These are phyloP conservation scores for Hybognathus amarus DNA, from an alignment of 2,797 vertebrate species.

Conservation along the genomic window DNA sequence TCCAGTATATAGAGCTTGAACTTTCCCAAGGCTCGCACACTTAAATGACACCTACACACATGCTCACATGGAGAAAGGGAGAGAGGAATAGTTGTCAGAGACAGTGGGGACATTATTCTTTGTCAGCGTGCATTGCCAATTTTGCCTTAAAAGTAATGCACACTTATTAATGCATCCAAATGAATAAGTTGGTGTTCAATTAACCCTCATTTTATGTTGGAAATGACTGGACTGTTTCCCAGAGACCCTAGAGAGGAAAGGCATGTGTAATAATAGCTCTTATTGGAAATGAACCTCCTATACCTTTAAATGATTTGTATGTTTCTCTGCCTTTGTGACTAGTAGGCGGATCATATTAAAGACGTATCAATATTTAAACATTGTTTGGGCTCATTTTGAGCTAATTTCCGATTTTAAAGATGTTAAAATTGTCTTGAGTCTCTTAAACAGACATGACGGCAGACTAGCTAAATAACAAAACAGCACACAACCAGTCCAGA, in stretches of 20 bases:
- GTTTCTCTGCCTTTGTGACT: background rate
- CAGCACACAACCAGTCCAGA: conserved; percentile 11
- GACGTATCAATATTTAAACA: background rate
- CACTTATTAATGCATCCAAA: background rate
- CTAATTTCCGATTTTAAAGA: background rate
- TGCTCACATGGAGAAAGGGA: conserved; percentile 11
- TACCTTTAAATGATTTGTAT: background rate
- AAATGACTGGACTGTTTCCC: background rate
- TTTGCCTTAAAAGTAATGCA: conserved; percentile 10
- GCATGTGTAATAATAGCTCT: background rate
- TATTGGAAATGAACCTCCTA: background rate
- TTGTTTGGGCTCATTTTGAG: background rate
- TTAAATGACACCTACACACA: conserved; percentile 37
- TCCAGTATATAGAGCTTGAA: conserved; percentile 60
- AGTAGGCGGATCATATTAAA: background rate
- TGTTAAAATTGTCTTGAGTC: background rate
- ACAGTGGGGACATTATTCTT: conserved; percentile 30
- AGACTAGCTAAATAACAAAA: conserved; percentile 18
- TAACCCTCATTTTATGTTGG: background rate
- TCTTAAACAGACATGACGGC: background rate
- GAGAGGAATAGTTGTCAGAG: conserved; percentile 4
- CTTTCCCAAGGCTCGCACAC: conserved; percentile 59
- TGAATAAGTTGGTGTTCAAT: background rate
- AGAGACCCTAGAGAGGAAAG: background rate
- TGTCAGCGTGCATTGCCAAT: conserved; percentile 29